Conservation (phyloP, 2,888 invertebrate species). For the Baccha elongata region DNA sequence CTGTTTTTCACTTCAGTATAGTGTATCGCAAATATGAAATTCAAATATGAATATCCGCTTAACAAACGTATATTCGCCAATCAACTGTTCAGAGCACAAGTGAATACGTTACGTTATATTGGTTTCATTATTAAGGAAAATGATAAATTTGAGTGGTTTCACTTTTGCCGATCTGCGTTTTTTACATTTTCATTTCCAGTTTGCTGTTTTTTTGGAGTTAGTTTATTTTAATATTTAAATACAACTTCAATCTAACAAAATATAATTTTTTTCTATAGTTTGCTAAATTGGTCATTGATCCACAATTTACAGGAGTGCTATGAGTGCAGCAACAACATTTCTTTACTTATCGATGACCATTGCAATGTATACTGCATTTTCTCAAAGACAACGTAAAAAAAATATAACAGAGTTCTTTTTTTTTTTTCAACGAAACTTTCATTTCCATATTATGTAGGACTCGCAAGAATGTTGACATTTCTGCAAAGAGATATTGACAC, state of each 20-base stretch:
- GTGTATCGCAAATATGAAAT: not conserved
- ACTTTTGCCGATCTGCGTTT: conserved; percentile 8
- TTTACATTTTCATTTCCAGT: conserved; percentile 1
- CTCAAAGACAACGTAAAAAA: conserved; percentile 11
- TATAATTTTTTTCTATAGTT: not conserved
- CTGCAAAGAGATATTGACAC: conserved; percentile 19
- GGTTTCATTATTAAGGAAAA: conserved; percentile 13
- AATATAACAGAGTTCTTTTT: not conserved
- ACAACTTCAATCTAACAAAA: not conserved
- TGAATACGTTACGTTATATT: not conserved
- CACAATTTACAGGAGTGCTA: conserved; percentile 1
- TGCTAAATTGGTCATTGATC: conserved; percentile 1
- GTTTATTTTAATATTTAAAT: not conserved
- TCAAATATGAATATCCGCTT: conserved; percentile 1
- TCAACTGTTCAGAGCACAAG: not conserved
- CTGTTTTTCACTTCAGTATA: not conserved
- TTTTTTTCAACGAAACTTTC: not conserved
- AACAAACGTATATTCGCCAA: not conserved
- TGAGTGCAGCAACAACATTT: conserved; percentile 27
- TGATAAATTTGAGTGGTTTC: conserved; percentile 10
- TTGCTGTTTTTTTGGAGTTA: not conserved
- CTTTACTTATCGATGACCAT: conserved; percentile 5
- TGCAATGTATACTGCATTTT: not conserved
- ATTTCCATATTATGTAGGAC: conserved; percentile 1
- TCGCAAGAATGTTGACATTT: conserved; percentile 14